Conservation (phyloP, 2,797 vertebrate species). For the Sebastes minor region DNA sequence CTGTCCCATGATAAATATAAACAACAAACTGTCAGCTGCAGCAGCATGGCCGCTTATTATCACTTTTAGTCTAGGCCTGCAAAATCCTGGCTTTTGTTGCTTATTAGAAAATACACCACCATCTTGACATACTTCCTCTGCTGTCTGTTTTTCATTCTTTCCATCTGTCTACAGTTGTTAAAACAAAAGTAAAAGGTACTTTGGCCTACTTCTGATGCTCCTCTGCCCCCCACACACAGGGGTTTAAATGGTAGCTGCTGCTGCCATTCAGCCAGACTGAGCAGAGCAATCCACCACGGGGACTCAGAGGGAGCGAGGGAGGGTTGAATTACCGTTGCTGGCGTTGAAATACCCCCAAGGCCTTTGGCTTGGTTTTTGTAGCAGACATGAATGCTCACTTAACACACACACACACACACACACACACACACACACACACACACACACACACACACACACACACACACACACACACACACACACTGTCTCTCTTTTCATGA, state of each 20-base stretch:
- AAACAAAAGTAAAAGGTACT: constrained; percentile 20
- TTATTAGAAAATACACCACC: background rate
- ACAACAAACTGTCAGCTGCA: background rate
- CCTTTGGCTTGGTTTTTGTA: constrained; percentile 45
- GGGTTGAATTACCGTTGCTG: constrained; percentile 71
- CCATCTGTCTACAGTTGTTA: constrained; percentile 35
- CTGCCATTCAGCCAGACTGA: constrained; percentile 69
- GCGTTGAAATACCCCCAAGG: constrained; percentile 54
- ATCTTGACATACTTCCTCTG: background rate
- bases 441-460: too few species aligned
- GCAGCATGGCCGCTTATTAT: background rate
- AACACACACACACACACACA: background rate
- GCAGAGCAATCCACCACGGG: constrained; percentile 39
- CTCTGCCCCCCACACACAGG: background rate
- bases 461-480: too few species aligned
- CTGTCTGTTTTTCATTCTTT: constrained; percentile 39
- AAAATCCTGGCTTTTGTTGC: background rate
- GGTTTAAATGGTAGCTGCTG: constrained; percentile 71
- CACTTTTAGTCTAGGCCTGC: background rate
- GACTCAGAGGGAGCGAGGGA: constrained; percentile 17
- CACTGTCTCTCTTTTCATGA: background rate
- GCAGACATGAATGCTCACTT: constrained; percentile 50
- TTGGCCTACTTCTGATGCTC: constrained; percentile 54
- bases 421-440: too few species aligned
- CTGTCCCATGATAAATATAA: constrained; percentile 1